Evolutionary conservation across 2,888 invertebrate species (phyloP), one percentile per base, ranked within the genome.

Genomic region (Catocala nupta): DNA sequence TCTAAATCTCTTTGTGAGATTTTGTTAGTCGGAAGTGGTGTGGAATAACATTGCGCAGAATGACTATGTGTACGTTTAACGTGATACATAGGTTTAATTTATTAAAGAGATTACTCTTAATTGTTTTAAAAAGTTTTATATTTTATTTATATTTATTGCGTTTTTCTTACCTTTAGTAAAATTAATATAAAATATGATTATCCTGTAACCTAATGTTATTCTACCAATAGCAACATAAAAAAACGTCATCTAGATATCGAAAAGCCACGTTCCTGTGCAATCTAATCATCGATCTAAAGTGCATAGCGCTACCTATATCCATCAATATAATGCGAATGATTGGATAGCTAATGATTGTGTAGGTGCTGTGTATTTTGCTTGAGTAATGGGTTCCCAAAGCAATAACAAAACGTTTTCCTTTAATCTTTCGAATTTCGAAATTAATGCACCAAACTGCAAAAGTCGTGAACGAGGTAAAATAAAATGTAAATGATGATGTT

Each of bases 281-380:
- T 88, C 87, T 89, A 84, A 63, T 81, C 72, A 78, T 83, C 72
- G 74, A 84, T 86, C 89, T 91, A 90, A 84, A 87, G 92, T 93
- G 93, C 92, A 87, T 82, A 79, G 77, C 82, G 78, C 81, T 85
- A 85, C 75, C 78, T 74, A 70, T 82, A 73, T 81, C 81, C 78
- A 84, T 83, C 77, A 71, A 77, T 68, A 78, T 59, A 73, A 68
- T 72, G 84, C 84, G 85, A 81, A 84, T 81, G 78, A 80, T 85
- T 86, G 85, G 80, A 81, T 78, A 79, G 81, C 88, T 88, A 89
- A 89, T 92, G 90, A 84, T 81, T 81, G 90, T 92, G 91, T 92
- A 91, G 83, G 92, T 93, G 93, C 93, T 92, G 91, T 91, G 90
- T 92, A 90, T 82, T 76, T 78, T 82, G 86, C 87, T 88, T 85